phyloP scores from a whole-genome alignment of 2,888 invertebrate species.

The Gerosis bhagava region DNA sequence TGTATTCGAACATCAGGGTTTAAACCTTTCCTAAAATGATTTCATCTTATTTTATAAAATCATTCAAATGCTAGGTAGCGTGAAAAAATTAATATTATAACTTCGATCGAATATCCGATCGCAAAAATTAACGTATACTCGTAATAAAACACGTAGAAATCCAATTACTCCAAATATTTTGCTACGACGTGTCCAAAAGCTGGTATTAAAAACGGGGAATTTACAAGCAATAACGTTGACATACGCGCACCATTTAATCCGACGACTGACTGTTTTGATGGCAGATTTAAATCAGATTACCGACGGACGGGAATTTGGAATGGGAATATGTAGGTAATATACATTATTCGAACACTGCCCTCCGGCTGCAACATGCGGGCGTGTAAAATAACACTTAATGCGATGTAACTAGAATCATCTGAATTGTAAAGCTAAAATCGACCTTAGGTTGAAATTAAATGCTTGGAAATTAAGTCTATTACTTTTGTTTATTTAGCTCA shows the following conservation, averaged over 20 bases:
- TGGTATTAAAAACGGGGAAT: conserved; percentile 37
- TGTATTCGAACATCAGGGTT: too few relatives aligned
- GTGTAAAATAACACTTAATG: conserved; percentile 2
- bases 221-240: conserved; percentile 36
- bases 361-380: not conserved
- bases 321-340: conserved; percentile 22
- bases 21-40: too few relatives aligned
- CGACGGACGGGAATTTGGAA: conserved; percentile 27
- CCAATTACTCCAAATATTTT: conserved; percentile 6
- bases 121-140: too few relatives aligned
- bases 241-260: conserved; percentile 37
- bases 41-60: too few relatives aligned
- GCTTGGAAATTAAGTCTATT: too few relatives aligned
- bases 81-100: not conserved
- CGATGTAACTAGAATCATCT: conserved; percentile 1
- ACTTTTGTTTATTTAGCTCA: too few relatives aligned
- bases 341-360: conserved; percentile 7
- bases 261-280: conserved; percentile 37
- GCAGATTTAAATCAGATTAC: conserved; percentile 45
- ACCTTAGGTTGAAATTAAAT: too few relatives aligned
- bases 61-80: too few relatives aligned
- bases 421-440: not conserved
- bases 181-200: conserved; percentile 11
- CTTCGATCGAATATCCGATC: too few relatives aligned
- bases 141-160: not conserved